phyloP scores from a whole-genome alignment of 2,888 invertebrate genomes.

The Rhopalosiphum nymphaeae region DNA sequence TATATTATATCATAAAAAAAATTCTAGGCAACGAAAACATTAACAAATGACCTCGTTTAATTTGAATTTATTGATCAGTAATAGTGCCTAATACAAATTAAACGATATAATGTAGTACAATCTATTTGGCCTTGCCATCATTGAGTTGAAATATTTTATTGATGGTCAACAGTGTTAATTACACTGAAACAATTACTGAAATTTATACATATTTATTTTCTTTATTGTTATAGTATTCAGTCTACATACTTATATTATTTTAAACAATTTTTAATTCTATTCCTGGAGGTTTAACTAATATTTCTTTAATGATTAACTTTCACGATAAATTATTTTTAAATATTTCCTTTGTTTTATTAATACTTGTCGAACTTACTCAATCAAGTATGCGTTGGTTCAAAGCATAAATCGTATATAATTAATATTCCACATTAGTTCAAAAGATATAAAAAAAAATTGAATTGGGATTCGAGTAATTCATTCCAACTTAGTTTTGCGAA shows the following conservation, averaged over 20 bases:
- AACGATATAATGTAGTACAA: not conserved
- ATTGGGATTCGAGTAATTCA: not conserved
- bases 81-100: not conserved
- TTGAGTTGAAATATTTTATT: constrained; percentile 19
- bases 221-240: not conserved
- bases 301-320: constrained; percentile 10
- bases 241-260: not conserved
- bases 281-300: not conserved
- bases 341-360: not conserved
- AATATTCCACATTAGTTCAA: not conserved
- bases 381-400: not conserved
- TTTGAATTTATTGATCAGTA: constrained; percentile 34
- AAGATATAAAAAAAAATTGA: not conserved
- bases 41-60: constrained; percentile 23
- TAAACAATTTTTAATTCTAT: not conserved
- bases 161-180: constrained; percentile 40
- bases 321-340: not conserved
- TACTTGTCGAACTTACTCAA: not conserved
- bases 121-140: constrained; percentile 33
- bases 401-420: not conserved
- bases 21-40: not conserved
- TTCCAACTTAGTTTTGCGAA: not conserved
- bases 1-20: not conserved
- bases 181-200: not conserved
- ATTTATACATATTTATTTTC: not conserved